phyloP scores from a whole-genome alignment of 1,140 invertebrate species.

The Adoxophyes honmai region DNA sequence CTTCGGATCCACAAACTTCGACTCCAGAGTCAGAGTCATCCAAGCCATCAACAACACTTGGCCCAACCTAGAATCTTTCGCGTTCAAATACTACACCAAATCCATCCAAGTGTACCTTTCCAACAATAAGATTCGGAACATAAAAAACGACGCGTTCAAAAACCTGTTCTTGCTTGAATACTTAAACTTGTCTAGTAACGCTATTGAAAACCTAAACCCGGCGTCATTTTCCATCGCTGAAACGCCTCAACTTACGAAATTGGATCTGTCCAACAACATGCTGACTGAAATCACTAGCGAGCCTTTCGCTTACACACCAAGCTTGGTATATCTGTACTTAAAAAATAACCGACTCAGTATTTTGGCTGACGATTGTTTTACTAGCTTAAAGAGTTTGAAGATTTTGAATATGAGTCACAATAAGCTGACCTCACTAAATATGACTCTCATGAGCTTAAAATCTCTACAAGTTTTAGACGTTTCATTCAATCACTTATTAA shows the following conservation, averaged over 20 bases:
- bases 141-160: slow-evolving; percentile 39
- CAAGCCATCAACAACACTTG: slow-evolving; percentile 36
- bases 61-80: slow-evolving; percentile 26
- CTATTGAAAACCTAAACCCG: slow-evolving; percentile 31
- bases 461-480: slow-evolving; percentile 40
- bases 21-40: slow-evolving; percentile 42
- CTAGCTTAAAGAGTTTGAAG: slow-evolving; percentile 31
- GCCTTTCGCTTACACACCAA: slow-evolving; percentile 18
- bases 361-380: slow-evolving; percentile 38
- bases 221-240: slow-evolving; percentile 31
- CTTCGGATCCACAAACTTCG: slow-evolving; percentile 59
- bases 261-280: slow-evolving; percentile 24
- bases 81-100: slow-evolving; percentile 48
- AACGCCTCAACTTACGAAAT: slow-evolving; percentile 16
- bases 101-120: slow-evolving; percentile 36
- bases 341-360: slow-evolving; percentile 37
- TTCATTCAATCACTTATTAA: slow-evolving; percentile 40
- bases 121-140: slow-evolving; percentile 35
- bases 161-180: slow-evolving; percentile 27
- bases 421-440: slow-evolving; percentile 33
- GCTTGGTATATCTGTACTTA: slow-evolving; percentile 36
- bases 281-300: slow-evolving; percentile 11
- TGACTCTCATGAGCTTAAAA: slow-evolving; percentile 44
- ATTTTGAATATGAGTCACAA: slow-evolving; percentile 45
- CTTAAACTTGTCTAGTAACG: slow-evolving; percentile 47